Evolutionary conservation across 2,888 invertebrate genomes (phyloP), one percentile per base, ranked within the genome.

Genomic region (Andricus curvator): DNA sequence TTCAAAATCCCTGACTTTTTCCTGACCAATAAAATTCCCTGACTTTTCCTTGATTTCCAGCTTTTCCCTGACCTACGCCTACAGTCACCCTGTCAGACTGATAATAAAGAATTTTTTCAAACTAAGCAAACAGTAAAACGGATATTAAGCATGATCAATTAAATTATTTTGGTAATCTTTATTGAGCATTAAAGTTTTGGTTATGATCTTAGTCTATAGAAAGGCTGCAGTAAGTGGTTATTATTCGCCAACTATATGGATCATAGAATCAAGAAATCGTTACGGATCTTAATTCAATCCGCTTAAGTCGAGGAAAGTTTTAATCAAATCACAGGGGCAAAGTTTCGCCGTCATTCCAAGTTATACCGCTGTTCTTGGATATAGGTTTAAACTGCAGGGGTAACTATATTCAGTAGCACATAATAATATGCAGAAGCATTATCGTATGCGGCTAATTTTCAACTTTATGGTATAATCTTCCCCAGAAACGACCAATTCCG

Each of bases 371-470:
- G n/a, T 60, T 22, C 60, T 60, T 60, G 22, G 22, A 20, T 60
- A 22, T 22, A 13, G 15, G 62, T 25, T 62, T 62, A 25, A 25
- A 62, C 62, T 62, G 62, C 62, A 62, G 5, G 6, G n/a, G 15
- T 22, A 22, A 62, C 22, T 62, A 62, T 25, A 62, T 62, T 62
- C 62, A 62, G 25, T 62, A 25, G 62, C 29, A 33, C 51, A 74
- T 74, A 51, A 74, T 74, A 33, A 74, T 74, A 33, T 74, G 74
- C 74, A 51, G 29, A 56, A 33, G 33, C n/a, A 74, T 74, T 74
- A 74, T 56, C 74, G 20, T 56, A 33, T 74, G 74, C 74, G 33
- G 33, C 62, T 74, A 74, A 74, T 74, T 74, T 74, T 33, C 51
- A 29, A 74, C 44, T 68, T 44, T 68, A 68, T n/a, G 33, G 2